A percentile compares a stretch with the other conserved stretches of the same genome.
phyloP scores from a whole-genome alignment of 2,113 vertebrate species.

The Salvelinus alpinus region DNA sequence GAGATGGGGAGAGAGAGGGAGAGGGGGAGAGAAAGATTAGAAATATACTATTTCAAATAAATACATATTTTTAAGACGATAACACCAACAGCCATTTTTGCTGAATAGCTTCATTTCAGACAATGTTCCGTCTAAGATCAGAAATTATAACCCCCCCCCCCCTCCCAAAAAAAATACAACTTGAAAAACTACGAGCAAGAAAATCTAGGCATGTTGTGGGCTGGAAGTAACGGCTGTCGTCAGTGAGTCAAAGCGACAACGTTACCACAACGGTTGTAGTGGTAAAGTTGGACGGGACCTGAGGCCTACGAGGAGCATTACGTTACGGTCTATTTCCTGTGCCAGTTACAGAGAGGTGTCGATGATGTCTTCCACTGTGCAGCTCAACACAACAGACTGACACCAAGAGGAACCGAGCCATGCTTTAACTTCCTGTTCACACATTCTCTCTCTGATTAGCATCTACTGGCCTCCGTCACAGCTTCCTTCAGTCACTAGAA shows the following conservation, averaged over 20 bases:
- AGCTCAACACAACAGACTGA: slow-evolving; percentile 17
- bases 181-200: neutral
- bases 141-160: too few relatives aligned
- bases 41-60: too few relatives aligned
- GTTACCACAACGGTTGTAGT: too few relatives aligned
- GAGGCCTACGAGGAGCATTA: neutral
- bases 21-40: neutral
- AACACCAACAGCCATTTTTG: neutral
- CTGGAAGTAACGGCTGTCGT: too few relatives aligned
- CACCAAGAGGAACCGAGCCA: slow-evolving; percentile 15
- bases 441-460: neutral
- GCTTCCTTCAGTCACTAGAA: too few relatives aligned
- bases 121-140: too few relatives aligned
- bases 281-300: too few relatives aligned
- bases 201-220: neutral
- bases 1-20: neutral
- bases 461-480: too few relatives aligned
- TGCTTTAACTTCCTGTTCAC: neutral
- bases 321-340: neutral
- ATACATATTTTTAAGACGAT: neutral
- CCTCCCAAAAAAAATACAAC: too few relatives aligned
- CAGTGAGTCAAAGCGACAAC: too few relatives aligned
- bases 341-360: neutral
- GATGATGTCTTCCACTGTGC: neutral
- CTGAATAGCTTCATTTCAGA: neutral